phyloP scores from a whole-genome alignment of 1,140 invertebrate species.

The Aphidius ervi region DNA sequence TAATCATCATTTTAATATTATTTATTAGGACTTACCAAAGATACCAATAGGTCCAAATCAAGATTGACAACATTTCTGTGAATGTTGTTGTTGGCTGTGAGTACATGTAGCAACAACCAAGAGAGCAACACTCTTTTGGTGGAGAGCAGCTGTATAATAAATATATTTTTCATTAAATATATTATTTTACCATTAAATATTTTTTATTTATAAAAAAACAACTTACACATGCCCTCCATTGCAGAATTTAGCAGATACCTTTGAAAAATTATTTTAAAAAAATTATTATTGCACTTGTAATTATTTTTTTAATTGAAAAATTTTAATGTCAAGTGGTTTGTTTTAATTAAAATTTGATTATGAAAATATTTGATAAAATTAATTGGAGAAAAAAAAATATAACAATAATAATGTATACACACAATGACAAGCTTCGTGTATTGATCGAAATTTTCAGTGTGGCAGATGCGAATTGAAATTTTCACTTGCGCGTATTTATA shows the following conservation, averaged over 20 bases:
- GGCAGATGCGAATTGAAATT: conserved; percentile 18
- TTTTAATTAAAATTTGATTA: conserved; percentile 1
- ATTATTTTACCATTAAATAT: conserved; percentile 5
- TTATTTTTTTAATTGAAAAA: conserved; percentile 15
- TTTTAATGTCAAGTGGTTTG: neutral
- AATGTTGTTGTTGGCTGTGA: conserved; percentile 50
- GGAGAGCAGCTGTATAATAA: conserved; percentile 56
- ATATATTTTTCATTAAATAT: conserved; percentile 9
- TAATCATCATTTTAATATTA: conserved; percentile 4
- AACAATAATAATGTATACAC: neutral
- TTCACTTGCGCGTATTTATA: neutral
- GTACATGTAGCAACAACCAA: conserved; percentile 66
- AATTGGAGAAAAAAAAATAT: neutral
- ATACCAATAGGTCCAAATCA: conserved; percentile 51
- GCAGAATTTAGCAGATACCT: conserved; percentile 46
- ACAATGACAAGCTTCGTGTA: conserved; percentile 15
- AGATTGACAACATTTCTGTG: conserved; percentile 49
- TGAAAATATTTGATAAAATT: neutral
- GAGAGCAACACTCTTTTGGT: conserved; percentile 67
- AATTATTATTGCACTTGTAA: conserved; percentile 12
- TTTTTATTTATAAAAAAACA: conserved; percentile 1
- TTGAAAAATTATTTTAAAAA: conserved; percentile 27
- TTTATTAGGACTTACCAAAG: conserved; percentile 36
- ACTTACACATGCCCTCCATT: conserved; percentile 49
- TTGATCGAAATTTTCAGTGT: conserved; percentile 19